These are phyloP conservation scores for Tamandua tetradactyla DNA, from an alignment of 2,797 vertebrate genomes.

Conservation along the genomic window DNA sequence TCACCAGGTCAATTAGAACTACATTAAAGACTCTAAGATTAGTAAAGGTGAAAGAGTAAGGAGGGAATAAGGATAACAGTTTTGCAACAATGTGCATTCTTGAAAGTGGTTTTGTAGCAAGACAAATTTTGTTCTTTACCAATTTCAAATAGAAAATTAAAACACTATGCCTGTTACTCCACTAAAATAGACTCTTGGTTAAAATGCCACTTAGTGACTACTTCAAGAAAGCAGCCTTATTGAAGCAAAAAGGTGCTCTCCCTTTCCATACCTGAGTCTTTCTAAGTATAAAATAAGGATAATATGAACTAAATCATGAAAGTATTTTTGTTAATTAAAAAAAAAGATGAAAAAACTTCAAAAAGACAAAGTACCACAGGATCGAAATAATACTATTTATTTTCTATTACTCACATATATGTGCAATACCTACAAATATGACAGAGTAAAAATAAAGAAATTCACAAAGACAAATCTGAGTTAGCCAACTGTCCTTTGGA, in stretches of 20 bases:
- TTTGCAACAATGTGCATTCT: neutral
- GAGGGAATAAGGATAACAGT: neutral
- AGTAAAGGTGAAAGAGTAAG: neutral
- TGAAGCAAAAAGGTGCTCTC: constrained; percentile 27
- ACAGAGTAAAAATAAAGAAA: constrained; percentile 32
- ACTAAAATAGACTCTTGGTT: neutral
- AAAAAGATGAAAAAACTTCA: neutral
- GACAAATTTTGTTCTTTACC: neutral
- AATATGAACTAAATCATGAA: constrained; percentile 20
- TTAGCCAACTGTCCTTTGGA: neutral
- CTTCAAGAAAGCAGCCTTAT: constrained; percentile 6
- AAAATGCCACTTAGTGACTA: constrained; percentile 10
- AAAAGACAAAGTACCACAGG: neutral
- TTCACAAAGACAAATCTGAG: constrained; percentile 34
- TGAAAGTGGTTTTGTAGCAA: constrained; percentile 24
- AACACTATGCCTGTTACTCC: neutral
- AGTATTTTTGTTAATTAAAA: neutral
- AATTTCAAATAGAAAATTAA: neutral
- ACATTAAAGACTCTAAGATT: neutral
- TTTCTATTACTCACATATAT: constrained; percentile 8
- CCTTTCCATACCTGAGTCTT: neutral
- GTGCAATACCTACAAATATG: too few species aligned
- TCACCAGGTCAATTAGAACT: neutral
- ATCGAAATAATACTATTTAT: neutral
- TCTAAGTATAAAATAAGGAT: neutral